phyloP scores from a whole-genome alignment of 2,888 invertebrate species.

The Tanypteryx hageni region DNA sequence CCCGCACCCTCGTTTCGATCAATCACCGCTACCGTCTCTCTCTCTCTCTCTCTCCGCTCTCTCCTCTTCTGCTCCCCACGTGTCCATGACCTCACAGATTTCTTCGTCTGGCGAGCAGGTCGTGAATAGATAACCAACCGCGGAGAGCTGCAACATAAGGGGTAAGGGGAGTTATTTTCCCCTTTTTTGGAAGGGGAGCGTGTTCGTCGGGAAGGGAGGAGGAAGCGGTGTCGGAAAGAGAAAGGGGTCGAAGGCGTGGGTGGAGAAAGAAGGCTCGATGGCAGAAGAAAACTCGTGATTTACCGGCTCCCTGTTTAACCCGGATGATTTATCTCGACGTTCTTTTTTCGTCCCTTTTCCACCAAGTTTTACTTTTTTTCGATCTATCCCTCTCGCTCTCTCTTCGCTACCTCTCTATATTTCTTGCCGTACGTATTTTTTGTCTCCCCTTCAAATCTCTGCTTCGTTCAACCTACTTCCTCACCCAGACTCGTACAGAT shows the following conservation, averaged over 20 bases:
- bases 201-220: neutral
- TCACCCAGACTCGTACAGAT: too few relatives aligned
- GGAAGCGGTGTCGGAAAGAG: neutral
- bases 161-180: neutral
- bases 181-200: neutral
- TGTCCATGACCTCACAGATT: conserved; percentile 64
- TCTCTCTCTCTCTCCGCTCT: neutral
- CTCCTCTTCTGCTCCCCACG: neutral
- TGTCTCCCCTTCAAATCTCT: neutral
- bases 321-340: neutral
- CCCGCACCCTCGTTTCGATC: conserved; percentile 39
- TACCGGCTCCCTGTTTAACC: conserved; percentile 9
- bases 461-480: neutral
- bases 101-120: conserved; percentile 60
- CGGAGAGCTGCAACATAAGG: neutral
- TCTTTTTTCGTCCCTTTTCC: neutral
- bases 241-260: neutral
- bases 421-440: neutral
- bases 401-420: neutral
- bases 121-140: conserved; percentile 57
- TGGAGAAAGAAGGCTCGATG: neutral
- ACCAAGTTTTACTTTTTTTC: neutral
- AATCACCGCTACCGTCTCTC: conserved; percentile 40
- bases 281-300: neutral
- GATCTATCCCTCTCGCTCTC: neutral